These are phyloP conservation scores for Galaxea fascicularis DNA, from an alignment of 92 coral and sea anemone species.

Conservation along the genomic window DNA sequence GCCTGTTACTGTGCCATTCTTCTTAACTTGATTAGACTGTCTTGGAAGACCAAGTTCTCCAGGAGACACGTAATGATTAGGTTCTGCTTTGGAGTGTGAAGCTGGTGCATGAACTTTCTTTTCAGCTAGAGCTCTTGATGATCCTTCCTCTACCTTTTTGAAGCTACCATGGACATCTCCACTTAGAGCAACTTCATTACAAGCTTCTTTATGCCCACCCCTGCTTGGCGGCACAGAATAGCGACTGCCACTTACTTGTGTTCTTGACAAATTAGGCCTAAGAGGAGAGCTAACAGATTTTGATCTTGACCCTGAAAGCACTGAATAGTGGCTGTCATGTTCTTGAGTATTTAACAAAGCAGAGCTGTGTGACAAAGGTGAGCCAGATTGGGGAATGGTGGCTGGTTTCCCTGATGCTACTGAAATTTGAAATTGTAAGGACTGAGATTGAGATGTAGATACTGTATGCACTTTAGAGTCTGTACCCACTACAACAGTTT, in stretches of 20 bases:
- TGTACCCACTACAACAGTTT: background rate
- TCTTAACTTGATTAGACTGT: background rate
- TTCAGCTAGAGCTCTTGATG: background rate
- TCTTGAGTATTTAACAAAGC: background rate
- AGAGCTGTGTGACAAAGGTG: background rate
- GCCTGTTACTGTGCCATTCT: background rate
- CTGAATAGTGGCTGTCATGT: background rate
- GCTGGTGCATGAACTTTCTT: background rate
- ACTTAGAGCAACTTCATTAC: constrained; percentile 46
- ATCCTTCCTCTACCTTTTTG: constrained; percentile 24
- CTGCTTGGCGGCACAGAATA: background rate
- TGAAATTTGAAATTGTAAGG: background rate
- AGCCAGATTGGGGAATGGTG: background rate
- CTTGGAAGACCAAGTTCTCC: constrained; percentile 22
- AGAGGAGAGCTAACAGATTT: background rate
- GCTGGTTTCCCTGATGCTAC: background rate
- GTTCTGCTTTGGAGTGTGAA: constrained; percentile 21
- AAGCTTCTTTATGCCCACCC: constrained; percentile 25
- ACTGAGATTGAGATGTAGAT: background rate
- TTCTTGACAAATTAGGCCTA: background rate
- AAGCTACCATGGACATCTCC: constrained; percentile 45
- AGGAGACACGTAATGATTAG: constrained; percentile 38
- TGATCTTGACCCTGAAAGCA: background rate
- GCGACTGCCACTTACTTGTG: background rate
- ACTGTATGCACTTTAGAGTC: background rate